Percentiles rank a stretch among this genome's conserved stretches.
These are phyloP conservation scores for Strongylocentrotus purpuratus DNA, from an alignment of 35 echinoderm and acorn worm genomes.

Conservation along the genomic window DNA sequence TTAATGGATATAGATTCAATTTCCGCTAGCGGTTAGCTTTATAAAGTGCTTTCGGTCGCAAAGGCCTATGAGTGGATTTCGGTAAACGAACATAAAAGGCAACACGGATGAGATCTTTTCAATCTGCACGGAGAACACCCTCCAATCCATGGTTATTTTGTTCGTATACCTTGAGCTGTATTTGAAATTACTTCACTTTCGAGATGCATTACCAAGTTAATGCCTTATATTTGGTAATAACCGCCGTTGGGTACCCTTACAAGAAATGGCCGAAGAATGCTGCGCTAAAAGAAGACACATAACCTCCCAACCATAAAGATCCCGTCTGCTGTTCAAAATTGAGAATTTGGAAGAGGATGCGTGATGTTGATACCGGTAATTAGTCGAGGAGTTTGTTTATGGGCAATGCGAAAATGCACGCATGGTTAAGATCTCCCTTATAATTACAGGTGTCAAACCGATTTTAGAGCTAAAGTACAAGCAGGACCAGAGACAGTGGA, in stretches of 20 bases:
- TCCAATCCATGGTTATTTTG: too few relatives aligned
- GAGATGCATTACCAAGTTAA: too few relatives aligned
- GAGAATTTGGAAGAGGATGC: neutral
- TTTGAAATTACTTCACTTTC: too few relatives aligned
- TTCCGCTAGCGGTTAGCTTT: neutral
- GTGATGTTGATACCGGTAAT: neutral
- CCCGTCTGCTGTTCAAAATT: neutral
- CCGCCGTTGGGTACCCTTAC: too few relatives aligned
- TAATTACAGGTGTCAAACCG: conserved; percentile 1
- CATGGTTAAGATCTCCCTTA: conserved; percentile 1
- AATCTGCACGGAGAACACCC: too few relatives aligned
- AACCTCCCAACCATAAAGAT: neutral
- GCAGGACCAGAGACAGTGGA: neutral
- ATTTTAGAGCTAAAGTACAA: neutral
- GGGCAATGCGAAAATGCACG: neutral
- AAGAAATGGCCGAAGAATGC: too few relatives aligned
- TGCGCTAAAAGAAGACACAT: neutral
- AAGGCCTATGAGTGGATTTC: neutral
- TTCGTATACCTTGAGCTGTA: too few relatives aligned
- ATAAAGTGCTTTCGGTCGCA: neutral
- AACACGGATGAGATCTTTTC: neutral
- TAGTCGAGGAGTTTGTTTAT: neutral
- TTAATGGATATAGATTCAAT: conserved; percentile 19
- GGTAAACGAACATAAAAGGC: neutral
- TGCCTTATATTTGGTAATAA: too few relatives aligned